A percentile compares a stretch with the other conserved stretches of the same genome.
Evolutionary conservation across 1,140 invertebrate species (phyloP).

Genomic region (Drosophila truncata): DNA sequence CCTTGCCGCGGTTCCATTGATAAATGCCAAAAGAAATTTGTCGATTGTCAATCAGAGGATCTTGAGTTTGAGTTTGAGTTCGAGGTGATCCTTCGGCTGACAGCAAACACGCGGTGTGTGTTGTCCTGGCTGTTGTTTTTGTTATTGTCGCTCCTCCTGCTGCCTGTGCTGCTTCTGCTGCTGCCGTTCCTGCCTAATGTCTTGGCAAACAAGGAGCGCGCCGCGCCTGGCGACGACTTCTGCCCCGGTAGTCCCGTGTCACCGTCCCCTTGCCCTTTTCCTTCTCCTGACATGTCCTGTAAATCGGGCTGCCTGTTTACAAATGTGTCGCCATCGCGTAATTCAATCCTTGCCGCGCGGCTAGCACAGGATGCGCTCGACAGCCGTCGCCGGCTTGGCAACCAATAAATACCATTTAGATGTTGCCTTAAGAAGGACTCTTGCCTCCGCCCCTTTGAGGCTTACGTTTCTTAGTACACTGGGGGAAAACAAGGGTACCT

Average conservation of each 20-base stretch:
- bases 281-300: constrained; percentile 34
- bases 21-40: constrained; percentile 79
- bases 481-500: not conserved
- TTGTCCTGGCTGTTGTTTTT: constrained; percentile 45
- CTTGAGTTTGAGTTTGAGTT: constrained; percentile 45
- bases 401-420: constrained; percentile 82
- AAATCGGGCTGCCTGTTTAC: constrained; percentile 77
- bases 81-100: constrained; percentile 53
- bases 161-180: constrained; percentile 31
- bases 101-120: constrained; percentile 69
- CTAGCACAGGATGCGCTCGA: constrained; percentile 70
- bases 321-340: constrained; percentile 81
- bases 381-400: constrained; percentile 80
- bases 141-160: constrained; percentile 52
- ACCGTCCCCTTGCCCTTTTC: not conserved
- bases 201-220: constrained; percentile 77
- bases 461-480: constrained; percentile 5
- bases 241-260: constrained; percentile 55
- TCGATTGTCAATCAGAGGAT: constrained; percentile 74
- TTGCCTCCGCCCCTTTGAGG: not conserved
- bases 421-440: constrained; percentile 52
- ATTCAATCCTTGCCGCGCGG: constrained; percentile 72
- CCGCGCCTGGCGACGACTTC: constrained; percentile 56
- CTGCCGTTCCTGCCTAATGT: constrained; percentile 59
- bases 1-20: constrained; percentile 62